Conservation (phyloP, 2,888 invertebrate species). For the Acleris emargana region DNA sequence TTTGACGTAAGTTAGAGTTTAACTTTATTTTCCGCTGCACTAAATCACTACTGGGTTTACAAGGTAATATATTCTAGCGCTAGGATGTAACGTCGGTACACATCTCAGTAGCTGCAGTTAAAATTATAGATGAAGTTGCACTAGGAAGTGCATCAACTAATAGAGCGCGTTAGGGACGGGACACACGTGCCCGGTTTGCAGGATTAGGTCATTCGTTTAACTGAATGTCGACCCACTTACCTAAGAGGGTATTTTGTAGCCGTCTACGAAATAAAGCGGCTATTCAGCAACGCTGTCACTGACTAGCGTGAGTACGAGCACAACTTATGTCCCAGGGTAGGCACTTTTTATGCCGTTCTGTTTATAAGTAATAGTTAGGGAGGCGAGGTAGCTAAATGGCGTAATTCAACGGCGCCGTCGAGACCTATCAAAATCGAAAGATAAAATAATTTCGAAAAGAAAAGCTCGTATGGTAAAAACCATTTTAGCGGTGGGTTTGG, state of each 20-base stretch:
- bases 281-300: not conserved
- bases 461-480: too few relatives aligned
- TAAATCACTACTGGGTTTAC: constrained; percentile 32
- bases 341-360: not conserved
- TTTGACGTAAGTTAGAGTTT: constrained; percentile 26
- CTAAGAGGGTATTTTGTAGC: constrained; percentile 21
- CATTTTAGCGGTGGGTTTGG: too few relatives aligned
- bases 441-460: too few relatives aligned
- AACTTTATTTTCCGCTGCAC: constrained; percentile 24
- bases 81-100: constrained; percentile 17
- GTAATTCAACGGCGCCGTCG: too few relatives aligned
- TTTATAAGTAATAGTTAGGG: too few relatives aligned
- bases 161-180: constrained; percentile 12
- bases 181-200: constrained; percentile 24
- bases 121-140: constrained; percentile 21
- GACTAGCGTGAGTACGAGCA: not conserved
- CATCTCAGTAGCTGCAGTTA: constrained; percentile 27
- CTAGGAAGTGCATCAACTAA: constrained; percentile 33
- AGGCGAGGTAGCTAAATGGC: too few relatives aligned
- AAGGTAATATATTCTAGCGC: constrained; percentile 22
- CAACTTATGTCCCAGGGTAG: not conserved
- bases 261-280: constrained; percentile 13
- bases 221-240: constrained; percentile 24
- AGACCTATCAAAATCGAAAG: too few relatives aligned
- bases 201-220: constrained; percentile 31